A percentile compares a stretch with the other conserved stretches of the same genome.
Conservation (phyloP, 1,140 invertebrate genomes). For the Patella vulgata region DNA sequence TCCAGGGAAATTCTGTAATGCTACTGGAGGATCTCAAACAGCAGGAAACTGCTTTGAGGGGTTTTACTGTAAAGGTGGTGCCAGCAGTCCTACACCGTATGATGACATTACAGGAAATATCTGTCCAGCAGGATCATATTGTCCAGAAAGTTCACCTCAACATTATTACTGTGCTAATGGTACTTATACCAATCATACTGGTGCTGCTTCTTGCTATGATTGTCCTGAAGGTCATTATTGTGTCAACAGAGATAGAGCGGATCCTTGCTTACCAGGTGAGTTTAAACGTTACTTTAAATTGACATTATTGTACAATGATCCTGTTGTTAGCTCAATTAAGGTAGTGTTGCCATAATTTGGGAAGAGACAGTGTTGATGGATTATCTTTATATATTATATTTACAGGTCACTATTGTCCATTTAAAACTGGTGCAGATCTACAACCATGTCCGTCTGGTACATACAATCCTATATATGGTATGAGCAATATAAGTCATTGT, state of each 20-base stretch:
- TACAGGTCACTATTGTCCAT: constrained; percentile 54
- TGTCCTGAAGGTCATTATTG: constrained; percentile 59
- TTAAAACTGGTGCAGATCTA: constrained; percentile 58
- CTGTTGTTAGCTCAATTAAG: no score
- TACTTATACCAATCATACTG: constrained; percentile 61
- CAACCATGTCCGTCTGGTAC: constrained; percentile 60
- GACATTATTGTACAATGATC: no score
- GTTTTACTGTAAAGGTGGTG: constrained; percentile 53
- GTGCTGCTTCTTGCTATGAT: constrained; percentile 52
- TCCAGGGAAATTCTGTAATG: constrained; percentile 56
- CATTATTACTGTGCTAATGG: constrained; percentile 59
- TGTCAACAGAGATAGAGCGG: constrained; percentile 54
- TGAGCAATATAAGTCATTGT: constrained; percentile 49
- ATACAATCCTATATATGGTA: constrained; percentile 51
- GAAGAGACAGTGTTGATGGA: no score
- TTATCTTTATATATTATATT: no score
- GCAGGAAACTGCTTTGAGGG: constrained; percentile 55
- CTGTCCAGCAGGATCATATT: constrained; percentile 58
- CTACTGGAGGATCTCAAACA: constrained; percentile 36
- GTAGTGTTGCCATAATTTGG: no score
- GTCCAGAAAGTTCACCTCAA: constrained; percentile 48
- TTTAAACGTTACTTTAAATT: no score
- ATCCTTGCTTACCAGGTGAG: constrained; percentile 44
- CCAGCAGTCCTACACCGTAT: constrained; percentile 44
- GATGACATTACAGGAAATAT: constrained; percentile 60